Evolutionary conservation across 2,888 invertebrate genomes (phyloP), one percentile per base, ranked within the genome.

Genomic region (Autographa pulchrina): DNA sequence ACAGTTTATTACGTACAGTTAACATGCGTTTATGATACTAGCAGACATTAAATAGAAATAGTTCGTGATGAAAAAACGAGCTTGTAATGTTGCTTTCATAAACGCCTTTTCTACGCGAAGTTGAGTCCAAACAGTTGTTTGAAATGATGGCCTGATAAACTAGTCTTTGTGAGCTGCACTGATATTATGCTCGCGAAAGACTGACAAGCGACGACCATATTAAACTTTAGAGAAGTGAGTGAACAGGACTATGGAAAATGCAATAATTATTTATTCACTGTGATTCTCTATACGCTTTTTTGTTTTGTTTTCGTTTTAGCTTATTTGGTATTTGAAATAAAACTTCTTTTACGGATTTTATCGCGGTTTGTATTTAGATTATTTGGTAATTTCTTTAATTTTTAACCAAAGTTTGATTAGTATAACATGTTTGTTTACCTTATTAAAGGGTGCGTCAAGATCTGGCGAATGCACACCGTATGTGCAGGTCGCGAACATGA

Each of bases 141-240:
- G 68, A 70, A 71, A 68, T 83, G 77, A 80, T 77, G 72, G 60
- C 70, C 77, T 77, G 72, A 80, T 83, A 82, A 73, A 68, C 82
- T 72, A 77, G 66, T 70, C 81, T 81, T 73, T 83, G 77, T 80
- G 72, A 62, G 67, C 31, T 62, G 62, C 62, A 20, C 58, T 70
- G 71, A 70, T 72, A 70, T 62, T 67, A 77, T 77, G 68, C 65
- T 64, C 60, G 38, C 11, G 73, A 31, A 72, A 56, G 62, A 70
- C 68, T 70, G 76, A 72, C 80, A 68, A 61, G 63, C 59, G 58
- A 32, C 65, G 41, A 59, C 62, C 69, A 70, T 82, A 78, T 75
- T 75, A 82, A 75, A 61, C 31, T 61, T 25, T 56, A 20, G 13
- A 18, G n/a, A 52, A 25, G 54, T 20, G 4, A 11, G 13, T 54